Percentiles rank a stretch among this genome's conserved stretches.
phyloP scores from a whole-genome alignment of 2,113 vertebrate genomes.

The Anser brachyrhynchus region DNA sequence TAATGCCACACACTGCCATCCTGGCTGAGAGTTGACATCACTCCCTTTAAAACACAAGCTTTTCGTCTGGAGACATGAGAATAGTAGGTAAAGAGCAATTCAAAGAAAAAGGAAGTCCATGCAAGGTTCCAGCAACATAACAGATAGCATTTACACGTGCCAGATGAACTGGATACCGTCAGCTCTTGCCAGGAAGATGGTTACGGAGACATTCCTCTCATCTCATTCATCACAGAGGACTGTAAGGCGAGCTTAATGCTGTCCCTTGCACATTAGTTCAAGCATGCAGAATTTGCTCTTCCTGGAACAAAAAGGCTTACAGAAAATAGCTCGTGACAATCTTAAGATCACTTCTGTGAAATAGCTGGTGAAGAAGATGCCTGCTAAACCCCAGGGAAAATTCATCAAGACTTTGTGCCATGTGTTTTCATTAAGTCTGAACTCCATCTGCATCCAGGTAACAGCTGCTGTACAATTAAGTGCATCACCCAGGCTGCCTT shows the following conservation, averaged over 20 bases:
- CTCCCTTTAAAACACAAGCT: background rate
- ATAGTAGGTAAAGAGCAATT: background rate
- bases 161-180: constrained; percentile 10
- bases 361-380: background rate
- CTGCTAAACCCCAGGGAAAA: background rate
- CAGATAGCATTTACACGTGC: background rate
- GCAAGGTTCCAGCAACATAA: constrained; percentile 2
- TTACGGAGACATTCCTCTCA: constrained; percentile 3
- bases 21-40: constrained; percentile 5
- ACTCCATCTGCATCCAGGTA: constrained; percentile 8
- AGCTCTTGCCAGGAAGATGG: constrained; percentile 35
- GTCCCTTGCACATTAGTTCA: background rate
- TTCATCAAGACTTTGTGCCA: background rate
- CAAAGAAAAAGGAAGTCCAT: background rate
- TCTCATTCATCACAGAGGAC: constrained; percentile 2
- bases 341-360: background rate
- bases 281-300: background rate
- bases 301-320: background rate
- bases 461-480: background rate
- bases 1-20: constrained; percentile 52
- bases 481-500: background rate
- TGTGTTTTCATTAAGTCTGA: constrained; percentile 39
- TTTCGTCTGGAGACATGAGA: background rate
- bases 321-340: background rate
- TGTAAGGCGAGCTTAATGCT: constrained; percentile 6